These are phyloP conservation scores for Caprella mutica DNA, from an alignment of 2,888 invertebrate genomes.

Conservation along the genomic window DNA sequence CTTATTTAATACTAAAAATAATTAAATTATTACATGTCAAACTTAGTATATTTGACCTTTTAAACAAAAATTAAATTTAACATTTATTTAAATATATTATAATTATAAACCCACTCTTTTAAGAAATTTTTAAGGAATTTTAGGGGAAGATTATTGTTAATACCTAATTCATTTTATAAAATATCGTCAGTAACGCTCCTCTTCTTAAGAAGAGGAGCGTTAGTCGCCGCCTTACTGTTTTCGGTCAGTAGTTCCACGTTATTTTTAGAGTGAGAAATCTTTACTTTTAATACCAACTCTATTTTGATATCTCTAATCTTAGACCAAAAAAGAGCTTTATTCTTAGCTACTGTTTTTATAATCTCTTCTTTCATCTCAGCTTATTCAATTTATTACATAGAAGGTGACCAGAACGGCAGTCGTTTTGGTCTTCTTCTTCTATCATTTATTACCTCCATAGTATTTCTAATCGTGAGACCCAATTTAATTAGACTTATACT, in stretches of 20 bases:
- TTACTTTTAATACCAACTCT: background rate
- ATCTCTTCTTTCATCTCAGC: background rate
- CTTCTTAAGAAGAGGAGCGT: no score
- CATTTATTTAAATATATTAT: no score
- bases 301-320: background rate
- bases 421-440: constrained; percentile 55
- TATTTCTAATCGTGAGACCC: constrained; percentile 55
- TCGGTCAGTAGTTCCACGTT: background rate
- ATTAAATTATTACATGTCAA: no score
- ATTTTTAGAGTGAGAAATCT: background rate
- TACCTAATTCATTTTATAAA: no score
- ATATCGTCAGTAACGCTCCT: no score
- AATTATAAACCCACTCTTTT: no score
- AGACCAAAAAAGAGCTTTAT: background rate
- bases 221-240: background rate
- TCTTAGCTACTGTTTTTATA: background rate
- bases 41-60: no score
- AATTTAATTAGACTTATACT: constrained; percentile 59
- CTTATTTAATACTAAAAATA: no score
- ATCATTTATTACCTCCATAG: constrained; percentile 56
- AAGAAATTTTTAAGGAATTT: no score
- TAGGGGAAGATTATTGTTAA: no score
- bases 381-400: constrained; percentile 46
- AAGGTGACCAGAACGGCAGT: constrained; percentile 47
- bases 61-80: no score